A percentile compares a stretch with the other conserved stretches of the same genome.
phyloP scores from a whole-genome alignment of 1,140 invertebrate species.

The Carposina sasakii region DNA sequence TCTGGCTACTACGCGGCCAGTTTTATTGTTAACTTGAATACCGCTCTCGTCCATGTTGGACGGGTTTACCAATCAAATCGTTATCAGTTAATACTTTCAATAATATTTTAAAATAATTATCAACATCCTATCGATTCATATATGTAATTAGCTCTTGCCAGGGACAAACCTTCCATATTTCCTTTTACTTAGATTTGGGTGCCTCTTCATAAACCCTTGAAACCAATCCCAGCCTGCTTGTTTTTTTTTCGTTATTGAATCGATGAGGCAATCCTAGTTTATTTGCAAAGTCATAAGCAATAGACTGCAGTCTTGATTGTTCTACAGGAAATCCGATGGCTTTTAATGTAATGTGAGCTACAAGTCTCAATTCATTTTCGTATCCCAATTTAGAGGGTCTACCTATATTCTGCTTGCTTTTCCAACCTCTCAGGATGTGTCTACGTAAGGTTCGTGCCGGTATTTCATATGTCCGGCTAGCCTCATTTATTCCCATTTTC shows the following conservation, averaged over 20 bases:
- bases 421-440: background rate
- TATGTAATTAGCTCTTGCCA: conserved; percentile 22
- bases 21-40: conserved; percentile 41
- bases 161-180: conserved; percentile 34
- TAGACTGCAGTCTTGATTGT: too few species aligned
- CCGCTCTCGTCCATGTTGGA: conserved; percentile 61
- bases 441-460: background rate
- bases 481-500: background rate
- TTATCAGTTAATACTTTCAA: conserved; percentile 8
- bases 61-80: conserved; percentile 30
- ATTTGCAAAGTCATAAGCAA: conserved; percentile 27
- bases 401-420: background rate
- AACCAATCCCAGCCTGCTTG: conserved; percentile 26
- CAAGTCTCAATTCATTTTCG: background rate
- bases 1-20: conserved; percentile 18
- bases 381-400: background rate
- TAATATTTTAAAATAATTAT: conserved; percentile 31
- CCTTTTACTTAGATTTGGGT: conserved; percentile 21
- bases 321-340: too few species aligned
- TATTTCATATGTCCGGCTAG: background rate
- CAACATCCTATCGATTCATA: conserved; percentile 28
- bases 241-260: conserved; percentile 23
- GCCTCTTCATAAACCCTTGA: conserved; percentile 1
- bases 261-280: conserved; percentile 14
- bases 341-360: background rate